Conservation (phyloP, 1,140 invertebrate species). For the Octopus sinensis region DNA sequence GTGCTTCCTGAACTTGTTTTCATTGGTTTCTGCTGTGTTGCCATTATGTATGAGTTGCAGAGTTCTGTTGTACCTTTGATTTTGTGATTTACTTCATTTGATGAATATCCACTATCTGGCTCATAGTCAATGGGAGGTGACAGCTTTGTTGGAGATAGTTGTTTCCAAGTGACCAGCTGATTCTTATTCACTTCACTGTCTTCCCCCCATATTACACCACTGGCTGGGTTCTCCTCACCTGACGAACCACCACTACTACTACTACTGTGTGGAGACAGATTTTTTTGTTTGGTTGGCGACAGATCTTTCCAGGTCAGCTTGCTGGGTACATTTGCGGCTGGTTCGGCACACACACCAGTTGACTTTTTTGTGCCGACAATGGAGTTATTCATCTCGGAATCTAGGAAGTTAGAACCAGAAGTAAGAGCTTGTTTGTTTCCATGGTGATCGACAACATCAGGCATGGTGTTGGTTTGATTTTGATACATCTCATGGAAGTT, state of each 20-base stretch:
- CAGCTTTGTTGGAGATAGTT: constrained; percentile 33
- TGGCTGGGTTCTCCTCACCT: constrained; percentile 12
- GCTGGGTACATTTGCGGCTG: background rate
- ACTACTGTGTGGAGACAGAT: background rate
- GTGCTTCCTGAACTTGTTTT: background rate
- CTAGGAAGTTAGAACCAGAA: background rate
- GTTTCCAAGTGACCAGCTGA: constrained; percentile 35
- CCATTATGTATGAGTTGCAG: background rate
- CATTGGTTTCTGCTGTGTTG: constrained; percentile 20
- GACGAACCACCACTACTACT: constrained; percentile 21
- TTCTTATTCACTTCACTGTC: constrained; percentile 24
- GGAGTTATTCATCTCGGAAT: constrained; percentile 9
- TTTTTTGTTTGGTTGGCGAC: constrained; percentile 18
- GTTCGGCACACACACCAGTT: background rate
- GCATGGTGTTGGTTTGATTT: constrained; percentile 10
- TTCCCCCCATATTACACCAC: background rate
- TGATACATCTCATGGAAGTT: constrained; percentile 12
- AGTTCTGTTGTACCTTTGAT: background rate
- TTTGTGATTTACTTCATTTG: constrained; percentile 9
- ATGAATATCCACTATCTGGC: constrained; percentile 12
- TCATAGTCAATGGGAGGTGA: background rate
- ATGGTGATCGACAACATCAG: constrained; percentile 15
- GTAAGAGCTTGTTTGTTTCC: constrained; percentile 8
- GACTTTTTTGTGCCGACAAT: background rate
- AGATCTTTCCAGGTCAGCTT: constrained; percentile 24